A percentile compares a stretch with the other conserved stretches of the same genome.
Evolutionary conservation across 2,797 vertebrate species (phyloP).

Genomic region (Podargus strigoides): DNA sequence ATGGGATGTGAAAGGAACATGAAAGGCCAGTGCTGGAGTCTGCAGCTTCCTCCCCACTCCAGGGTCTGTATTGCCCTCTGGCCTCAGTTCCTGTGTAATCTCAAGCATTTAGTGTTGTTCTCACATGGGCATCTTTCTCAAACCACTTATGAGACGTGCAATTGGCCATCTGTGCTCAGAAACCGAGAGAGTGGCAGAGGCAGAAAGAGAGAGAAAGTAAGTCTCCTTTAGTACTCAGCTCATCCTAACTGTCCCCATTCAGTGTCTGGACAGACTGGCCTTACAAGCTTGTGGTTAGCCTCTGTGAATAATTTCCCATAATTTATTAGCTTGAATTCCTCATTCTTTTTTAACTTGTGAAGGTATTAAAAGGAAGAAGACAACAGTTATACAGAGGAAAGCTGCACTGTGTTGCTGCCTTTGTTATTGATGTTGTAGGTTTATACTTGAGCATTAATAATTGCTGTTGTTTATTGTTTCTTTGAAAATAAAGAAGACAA

Average conservation of each 20-base stretch:
- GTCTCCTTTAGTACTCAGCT: not conserved
- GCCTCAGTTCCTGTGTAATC: not conserved
- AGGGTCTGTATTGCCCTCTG: not conserved
- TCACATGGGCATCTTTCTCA: not conserved
- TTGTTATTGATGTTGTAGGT: not conserved
- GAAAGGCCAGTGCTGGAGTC: not conserved
- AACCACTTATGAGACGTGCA: not conserved
- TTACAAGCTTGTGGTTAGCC: not conserved
- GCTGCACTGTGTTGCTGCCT: not conserved
- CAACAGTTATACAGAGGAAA: not conserved
- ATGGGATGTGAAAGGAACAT: not conserved
- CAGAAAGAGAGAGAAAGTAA: not conserved
- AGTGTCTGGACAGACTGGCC: not conserved
- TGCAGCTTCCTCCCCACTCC: not conserved
- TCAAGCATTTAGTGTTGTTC: not conserved
- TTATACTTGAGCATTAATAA: not conserved
- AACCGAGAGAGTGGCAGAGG: not conserved
- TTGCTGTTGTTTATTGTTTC: not conserved
- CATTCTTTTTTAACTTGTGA: not conserved
- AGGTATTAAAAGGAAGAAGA: not conserved
- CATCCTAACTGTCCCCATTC: not conserved
- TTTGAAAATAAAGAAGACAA: not conserved
- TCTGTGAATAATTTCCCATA: not conserved
- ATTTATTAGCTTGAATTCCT: not conserved
- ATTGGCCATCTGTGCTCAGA: not conserved